Evolutionary conservation across 2,888 invertebrate species (phyloP).

Genomic region (Chaetogeoica ovagalla): DNA sequence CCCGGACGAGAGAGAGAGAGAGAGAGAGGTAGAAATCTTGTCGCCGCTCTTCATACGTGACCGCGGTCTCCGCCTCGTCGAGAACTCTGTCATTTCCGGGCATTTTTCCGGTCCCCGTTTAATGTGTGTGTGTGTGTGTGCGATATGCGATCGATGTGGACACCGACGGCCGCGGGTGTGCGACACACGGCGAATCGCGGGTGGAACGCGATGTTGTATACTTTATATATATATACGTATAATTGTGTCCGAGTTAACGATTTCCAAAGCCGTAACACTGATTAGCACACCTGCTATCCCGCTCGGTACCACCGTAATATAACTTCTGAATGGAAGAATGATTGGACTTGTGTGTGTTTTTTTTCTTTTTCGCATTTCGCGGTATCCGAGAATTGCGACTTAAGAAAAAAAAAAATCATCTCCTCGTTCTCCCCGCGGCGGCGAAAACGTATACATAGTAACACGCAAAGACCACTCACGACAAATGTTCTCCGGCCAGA

Average conservation of each 20-base stretch:
- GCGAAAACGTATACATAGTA: not conserved
- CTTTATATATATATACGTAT: not conserved
- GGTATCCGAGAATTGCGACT: not conserved
- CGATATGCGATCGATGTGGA: slow-evolving; percentile 27
- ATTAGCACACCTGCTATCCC: slow-evolving; percentile 44
- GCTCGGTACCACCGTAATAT: slow-evolving; percentile 13
- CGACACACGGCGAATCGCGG: too few relatives aligned
- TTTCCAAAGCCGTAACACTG: slow-evolving; percentile 39
- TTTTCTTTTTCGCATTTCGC: not conserved
- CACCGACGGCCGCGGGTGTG: not conserved
- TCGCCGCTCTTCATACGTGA: slow-evolving; percentile 41
- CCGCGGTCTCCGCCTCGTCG: slow-evolving; percentile 28
- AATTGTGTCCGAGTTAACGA: slow-evolving; percentile 31
- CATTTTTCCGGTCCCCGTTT: slow-evolving; percentile 41
- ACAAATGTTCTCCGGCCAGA: slow-evolving; percentile 8
- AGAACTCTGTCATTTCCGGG: slow-evolving; percentile 45
- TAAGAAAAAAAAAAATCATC: slow-evolving; percentile 1
- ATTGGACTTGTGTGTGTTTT: slow-evolving; percentile 18
- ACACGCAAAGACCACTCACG: not conserved
- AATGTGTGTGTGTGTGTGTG: slow-evolving; percentile 1
- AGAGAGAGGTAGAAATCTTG: slow-evolving; percentile 42
- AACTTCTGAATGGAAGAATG: slow-evolving; percentile 44
- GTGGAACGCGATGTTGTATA: too few relatives aligned
- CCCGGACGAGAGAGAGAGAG: not conserved
- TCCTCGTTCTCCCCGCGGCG: not conserved